Conservation (phyloP, 2,113 vertebrate genomes). For the Oryzias curvinotus region DNA sequence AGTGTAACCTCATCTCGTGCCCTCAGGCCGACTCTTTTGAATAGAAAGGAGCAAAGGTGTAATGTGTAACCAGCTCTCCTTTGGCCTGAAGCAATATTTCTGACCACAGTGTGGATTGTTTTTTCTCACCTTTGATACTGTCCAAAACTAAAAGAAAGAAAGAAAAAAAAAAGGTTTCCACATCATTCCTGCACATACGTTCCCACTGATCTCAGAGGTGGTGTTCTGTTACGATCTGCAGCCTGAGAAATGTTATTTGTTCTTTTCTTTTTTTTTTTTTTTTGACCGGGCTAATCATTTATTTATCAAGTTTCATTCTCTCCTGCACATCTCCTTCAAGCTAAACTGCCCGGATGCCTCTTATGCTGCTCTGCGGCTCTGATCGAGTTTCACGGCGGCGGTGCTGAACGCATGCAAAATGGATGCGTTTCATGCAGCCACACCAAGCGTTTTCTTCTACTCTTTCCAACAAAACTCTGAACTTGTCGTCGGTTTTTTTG, state of each 20-base stretch:
- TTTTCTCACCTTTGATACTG: too few relatives aligned
- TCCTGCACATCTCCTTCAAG: conserved; percentile 26
- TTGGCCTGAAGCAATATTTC: conserved; percentile 2
- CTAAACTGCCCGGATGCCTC: background rate
- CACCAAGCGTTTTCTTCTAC: too few relatives aligned
- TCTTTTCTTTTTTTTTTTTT: background rate
- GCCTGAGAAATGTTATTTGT: conserved; percentile 1
- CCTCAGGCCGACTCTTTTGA: conserved; percentile 14
- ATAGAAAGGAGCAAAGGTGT: conserved; percentile 1
- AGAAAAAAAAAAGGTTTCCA: background rate
- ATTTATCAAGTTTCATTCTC: conserved; percentile 46
- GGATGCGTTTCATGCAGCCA: background rate
- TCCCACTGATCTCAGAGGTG: background rate
- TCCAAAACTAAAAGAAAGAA: background rate
- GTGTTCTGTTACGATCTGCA: conserved; percentile 9
- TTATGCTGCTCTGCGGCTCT: conserved; percentile 7
- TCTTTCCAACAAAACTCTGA: too few relatives aligned
- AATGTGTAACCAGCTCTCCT: background rate
- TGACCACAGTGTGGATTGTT: background rate
- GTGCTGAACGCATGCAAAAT: background rate
- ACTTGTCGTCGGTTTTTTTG: too few relatives aligned
- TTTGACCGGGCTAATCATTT: conserved; percentile 34
- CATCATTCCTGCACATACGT: conserved; percentile 4
- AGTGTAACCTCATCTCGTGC: conserved; percentile 14
- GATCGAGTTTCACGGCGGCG: conserved; percentile 41